Evolutionary conservation across 2,113 vertebrate species (phyloP).

Genomic region (Pelodiscus sinensis): DNA sequence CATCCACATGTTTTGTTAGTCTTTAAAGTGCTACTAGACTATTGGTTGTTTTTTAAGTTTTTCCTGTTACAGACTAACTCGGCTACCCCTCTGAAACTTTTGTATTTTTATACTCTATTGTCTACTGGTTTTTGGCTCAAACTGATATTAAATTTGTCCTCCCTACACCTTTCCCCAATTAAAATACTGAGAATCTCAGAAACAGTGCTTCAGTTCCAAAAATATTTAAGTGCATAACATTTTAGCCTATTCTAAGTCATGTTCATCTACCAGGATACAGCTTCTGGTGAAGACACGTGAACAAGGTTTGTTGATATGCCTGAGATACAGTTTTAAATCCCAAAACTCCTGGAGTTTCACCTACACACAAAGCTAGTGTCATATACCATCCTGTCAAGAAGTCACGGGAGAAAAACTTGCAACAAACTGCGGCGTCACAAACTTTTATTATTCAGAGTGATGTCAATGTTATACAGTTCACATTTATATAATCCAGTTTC

Average conservation of each 20-base stretch:
- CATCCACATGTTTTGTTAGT: too few relatives aligned
- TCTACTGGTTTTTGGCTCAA: background rate
- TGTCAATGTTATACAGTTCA: accelerated
- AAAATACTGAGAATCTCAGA: background rate
- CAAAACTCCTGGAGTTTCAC: background rate
- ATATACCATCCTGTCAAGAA: accelerated
- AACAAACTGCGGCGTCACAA: accelerated
- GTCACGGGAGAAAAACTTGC: background rate
- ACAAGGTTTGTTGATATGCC: background rate
- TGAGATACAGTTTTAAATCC: background rate
- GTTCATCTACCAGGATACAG: background rate
- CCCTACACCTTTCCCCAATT: background rate
- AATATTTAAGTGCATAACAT: accelerated
- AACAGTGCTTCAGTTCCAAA: accelerated
- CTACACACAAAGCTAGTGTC: background rate
- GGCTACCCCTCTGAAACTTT: too few relatives aligned
- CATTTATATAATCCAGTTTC: background rate
- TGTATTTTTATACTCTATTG: background rate
- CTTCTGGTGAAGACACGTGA: background rate
- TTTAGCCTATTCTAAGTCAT: background rate
- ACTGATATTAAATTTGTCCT: accelerated
- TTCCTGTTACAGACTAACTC: too few relatives aligned
- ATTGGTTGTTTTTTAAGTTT: too few relatives aligned
- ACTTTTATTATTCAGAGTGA: accelerated
- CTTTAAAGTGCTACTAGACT: too few relatives aligned